A percentile compares a stretch with the other conserved stretches of the same genome.
These are phyloP conservation scores for Chelonus formosanus DNA, from an alignment of 2,888 invertebrate genomes.

Conservation along the genomic window DNA sequence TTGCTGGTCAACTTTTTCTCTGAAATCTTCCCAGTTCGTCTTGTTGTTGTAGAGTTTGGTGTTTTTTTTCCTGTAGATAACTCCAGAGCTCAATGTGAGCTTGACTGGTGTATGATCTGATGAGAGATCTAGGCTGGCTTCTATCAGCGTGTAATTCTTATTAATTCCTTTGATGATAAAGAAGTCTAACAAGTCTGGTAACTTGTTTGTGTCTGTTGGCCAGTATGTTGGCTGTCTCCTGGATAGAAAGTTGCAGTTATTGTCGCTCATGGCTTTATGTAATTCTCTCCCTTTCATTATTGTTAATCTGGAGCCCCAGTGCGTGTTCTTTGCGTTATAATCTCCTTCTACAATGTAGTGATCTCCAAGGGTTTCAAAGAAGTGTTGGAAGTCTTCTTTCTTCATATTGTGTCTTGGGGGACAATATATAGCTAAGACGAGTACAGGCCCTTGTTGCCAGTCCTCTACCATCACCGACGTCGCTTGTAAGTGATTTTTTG, in stretches of 20 bases:
- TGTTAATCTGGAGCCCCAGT: conserved; percentile 42
- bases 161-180: conserved; percentile 41
- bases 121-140: conserved; percentile 41
- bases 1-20: conserved; percentile 30
- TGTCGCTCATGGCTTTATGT: conserved; percentile 16
- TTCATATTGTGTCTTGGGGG: conserved; percentile 44
- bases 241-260: conserved; percentile 30
- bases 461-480: too few relatives aligned
- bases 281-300: conserved; percentile 34
- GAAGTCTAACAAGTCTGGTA: conserved; percentile 46
- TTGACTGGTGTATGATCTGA: conserved; percentile 45
- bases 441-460: conserved; percentile 7
- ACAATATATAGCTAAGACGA: conserved; percentile 41
- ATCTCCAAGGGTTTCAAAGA: conserved; percentile 37
- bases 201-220: conserved; percentile 44
- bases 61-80: conserved; percentile 17
- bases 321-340: conserved; percentile 41
- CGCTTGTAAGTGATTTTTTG: too few relatives aligned
- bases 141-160: conserved; percentile 32
- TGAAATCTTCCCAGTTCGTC: conserved; percentile 38
- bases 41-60: conserved; percentile 20
- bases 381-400: conserved; percentile 37
- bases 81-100: conserved; percentile 36
- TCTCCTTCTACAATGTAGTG: conserved; percentile 39
- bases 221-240: conserved; percentile 42